A percentile compares a stretch with the other conserved stretches of the same genome.
These are phyloP conservation scores for Serilophus lunatus DNA, from an alignment of 2,113 vertebrate species.

Conservation along the genomic window DNA sequence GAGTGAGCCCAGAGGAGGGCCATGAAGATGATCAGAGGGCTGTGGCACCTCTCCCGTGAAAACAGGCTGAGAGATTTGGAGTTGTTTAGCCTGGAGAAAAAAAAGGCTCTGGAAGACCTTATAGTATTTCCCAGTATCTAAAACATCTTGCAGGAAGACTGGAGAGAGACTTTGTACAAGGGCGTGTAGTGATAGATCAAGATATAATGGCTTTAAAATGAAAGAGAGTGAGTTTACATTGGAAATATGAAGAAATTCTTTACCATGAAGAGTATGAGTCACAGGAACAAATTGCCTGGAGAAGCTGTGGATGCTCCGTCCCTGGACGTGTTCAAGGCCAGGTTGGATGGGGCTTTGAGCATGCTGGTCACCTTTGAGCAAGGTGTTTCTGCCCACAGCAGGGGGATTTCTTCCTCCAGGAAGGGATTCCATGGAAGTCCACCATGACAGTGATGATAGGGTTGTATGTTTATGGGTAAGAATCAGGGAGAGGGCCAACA, in stretches of 20 bases:
- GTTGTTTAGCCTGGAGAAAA: background rate
- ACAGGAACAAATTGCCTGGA: background rate
- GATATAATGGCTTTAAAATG: background rate
- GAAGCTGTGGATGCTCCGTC: background rate
- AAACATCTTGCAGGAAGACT: background rate
- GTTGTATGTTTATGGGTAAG: background rate
- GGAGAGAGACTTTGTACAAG: background rate
- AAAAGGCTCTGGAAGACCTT: background rate
- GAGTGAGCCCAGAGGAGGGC: background rate
- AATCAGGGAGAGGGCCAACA: background rate
- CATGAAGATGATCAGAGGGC: background rate
- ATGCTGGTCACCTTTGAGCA: background rate
- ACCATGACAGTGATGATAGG: background rate
- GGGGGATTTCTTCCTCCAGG: background rate
- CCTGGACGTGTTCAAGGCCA: background rate
- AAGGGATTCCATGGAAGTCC: background rate
- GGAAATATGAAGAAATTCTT: background rate
- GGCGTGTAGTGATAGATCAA: background rate
- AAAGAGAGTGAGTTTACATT: background rate
- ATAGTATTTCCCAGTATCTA: background rate
- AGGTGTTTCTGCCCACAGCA: background rate
- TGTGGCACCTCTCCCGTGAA: background rate
- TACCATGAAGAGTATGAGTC: background rate
- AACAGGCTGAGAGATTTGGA: background rate
- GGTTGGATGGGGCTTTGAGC: background rate